Base-by-base conservation (phyloP, 1,140 invertebrate genomes). In the Lucilia sericata region DNA sequence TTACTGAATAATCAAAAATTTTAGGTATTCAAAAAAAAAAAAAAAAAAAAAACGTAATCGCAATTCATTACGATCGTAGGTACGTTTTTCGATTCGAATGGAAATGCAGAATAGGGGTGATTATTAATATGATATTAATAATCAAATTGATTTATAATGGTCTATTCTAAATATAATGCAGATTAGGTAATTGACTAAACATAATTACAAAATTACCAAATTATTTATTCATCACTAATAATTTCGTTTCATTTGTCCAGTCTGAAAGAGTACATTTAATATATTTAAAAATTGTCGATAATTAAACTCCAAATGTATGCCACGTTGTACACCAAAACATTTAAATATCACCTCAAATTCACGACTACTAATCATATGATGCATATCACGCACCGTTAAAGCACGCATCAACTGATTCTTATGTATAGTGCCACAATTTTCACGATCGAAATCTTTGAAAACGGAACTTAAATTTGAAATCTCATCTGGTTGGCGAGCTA, bases 321-420 rank as follows among this genome's bases (percentile, higher is more conserved):
- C 93, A 80, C 93, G 91, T 86, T 93, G 91, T 34, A 93, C 92
- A 19, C 93, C 92, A 87, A 95, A 95, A 87, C 94, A 94, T 90
- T 95, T 95, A 89, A 93, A 93, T 78, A 95, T 86, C 7, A 93
- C 90, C 81, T 95, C 93, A 2, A 95, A 90, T 89, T 95, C 94
- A 12, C 92, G 92, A 13, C 90, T 92, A 70, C 93, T 94, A 7
- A 95, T 88, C 85, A 93, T 88, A 84, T 92, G 88, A 81, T 94
- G 90, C 92, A 95, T 92, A 60, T 92, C 92, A 83, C 94, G 93
- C 8, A 93, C 85, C 19, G 93, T 93, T 2, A 95, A 88, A 49
- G 93, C 94, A 86, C 93, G 93, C 55, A 94, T 91, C 86, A 94
- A 93, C 74, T 92, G 91, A 82, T 93, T 92, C 82, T 92, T 92